Evolutionary conservation across 2,797 vertebrate species (phyloP).

Genomic region (Premnoplex brunnescens): DNA sequence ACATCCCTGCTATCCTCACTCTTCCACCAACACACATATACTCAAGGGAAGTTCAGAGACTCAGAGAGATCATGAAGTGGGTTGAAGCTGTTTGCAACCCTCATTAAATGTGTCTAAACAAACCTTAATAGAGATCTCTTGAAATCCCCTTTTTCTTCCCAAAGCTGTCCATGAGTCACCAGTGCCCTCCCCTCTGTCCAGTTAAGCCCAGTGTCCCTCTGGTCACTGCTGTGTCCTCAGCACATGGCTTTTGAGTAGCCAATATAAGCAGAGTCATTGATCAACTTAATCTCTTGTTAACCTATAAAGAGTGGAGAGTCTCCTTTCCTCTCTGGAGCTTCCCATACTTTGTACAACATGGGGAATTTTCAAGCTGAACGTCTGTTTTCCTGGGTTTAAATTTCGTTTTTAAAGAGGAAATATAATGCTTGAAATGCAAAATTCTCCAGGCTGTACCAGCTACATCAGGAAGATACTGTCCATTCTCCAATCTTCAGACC

Average conservation of each 20-base stretch:
- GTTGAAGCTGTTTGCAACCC: not conserved
- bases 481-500: not conserved
- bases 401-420: not conserved
- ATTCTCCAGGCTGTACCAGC: not conserved
- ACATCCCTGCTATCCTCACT: not conserved
- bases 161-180: not conserved
- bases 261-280: not conserved
- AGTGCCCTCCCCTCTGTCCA: not conserved
- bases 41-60: not conserved
- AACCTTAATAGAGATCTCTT: not conserved
- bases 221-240: not conserved
- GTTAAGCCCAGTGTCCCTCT: not conserved
- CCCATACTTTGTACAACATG: rapidly evolving
- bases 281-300: not conserved
- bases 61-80: not conserved
- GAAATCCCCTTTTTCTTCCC: not conserved
- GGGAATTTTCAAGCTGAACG: not conserved
- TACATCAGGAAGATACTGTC: not conserved
- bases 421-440: not conserved
- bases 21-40: not conserved
- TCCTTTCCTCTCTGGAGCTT: not conserved
- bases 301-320: not conserved
- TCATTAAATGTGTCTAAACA: not conserved
- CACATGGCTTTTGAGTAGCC: not conserved
- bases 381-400: not conserved